Evolutionary conservation across 2,797 vertebrate genomes (phyloP), one percentile per base, ranked within the genome.

Genomic region (Platalea minor): DNA sequence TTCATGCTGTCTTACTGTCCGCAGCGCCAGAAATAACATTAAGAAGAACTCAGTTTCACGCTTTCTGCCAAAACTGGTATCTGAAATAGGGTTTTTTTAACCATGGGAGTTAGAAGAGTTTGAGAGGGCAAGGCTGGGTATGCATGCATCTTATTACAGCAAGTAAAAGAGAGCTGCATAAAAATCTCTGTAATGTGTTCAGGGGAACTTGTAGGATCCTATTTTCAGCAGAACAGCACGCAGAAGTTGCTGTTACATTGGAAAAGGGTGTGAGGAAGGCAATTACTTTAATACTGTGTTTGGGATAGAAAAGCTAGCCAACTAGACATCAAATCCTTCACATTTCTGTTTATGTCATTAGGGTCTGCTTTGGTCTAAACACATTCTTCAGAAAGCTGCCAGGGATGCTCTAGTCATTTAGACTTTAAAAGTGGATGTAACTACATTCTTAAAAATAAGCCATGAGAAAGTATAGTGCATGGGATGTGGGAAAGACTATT

Each of bases 341-440:
- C 69, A 45, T 83, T 89, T 88, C 87, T 96, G 85, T 95, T 94
- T 88, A 80, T 92, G 89, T 67, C 88, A 72, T 96, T 57, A 81
- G 61, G 64, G 75, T 48, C 89, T 89, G 77, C 91, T 92, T 89
- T 82, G 85, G 72, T 65, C 65, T 86, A 81, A 96, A 80, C 75
- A 80, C 78, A 45, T 92, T 93, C 60, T 75, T 70, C 69, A 81
- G 87, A 83, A 85, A 69, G 64, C 69, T 88, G 68, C 76, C 59
- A 37, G 1, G 65, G 84, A 89, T 95, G 78, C 53, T 92, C 9
- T 57, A 61, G 79, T 78, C 64, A 18, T 57, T 80, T 46, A 8
- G 8, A 41, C 81, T 89, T 80, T 88, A 29, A 65, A 82, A 91
- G 57, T 83, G 72, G 86, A 50, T 39, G 31, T 16, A 14, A 59